Evolutionary conservation across 2,113 vertebrate species (phyloP).

Genomic region (Thamnaconus septentrionalis): DNA sequence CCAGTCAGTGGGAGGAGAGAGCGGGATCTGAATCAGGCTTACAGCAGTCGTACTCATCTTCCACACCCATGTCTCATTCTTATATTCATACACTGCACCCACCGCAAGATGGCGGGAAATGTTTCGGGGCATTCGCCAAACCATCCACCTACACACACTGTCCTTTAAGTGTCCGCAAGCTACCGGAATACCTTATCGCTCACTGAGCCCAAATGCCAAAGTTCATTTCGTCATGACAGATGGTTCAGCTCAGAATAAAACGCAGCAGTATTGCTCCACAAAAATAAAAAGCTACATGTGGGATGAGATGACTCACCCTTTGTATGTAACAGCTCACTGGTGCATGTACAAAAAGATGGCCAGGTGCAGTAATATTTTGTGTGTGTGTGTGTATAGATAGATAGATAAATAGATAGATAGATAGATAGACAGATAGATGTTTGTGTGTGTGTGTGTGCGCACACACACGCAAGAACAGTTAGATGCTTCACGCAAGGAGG

Average conservation of each 20-base stretch:
- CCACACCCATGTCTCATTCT: slow-evolving; percentile 59
- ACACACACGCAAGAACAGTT: too few species aligned
- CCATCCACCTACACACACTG: background rate
- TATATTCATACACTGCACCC: slow-evolving; percentile 37
- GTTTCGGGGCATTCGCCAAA: slow-evolving; percentile 2
- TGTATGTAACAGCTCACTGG: slow-evolving; percentile 32
- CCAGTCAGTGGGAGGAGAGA: slow-evolving; percentile 45
- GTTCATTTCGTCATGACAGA: slow-evolving; percentile 48
- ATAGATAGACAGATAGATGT: too few species aligned
- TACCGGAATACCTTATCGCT: too few species aligned
- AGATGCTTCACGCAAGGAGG: too few species aligned
- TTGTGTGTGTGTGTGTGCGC: too few species aligned
- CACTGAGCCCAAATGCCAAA: slow-evolving; percentile 11
- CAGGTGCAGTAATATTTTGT: background rate
- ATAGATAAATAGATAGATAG: too few species aligned
- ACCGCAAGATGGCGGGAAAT: slow-evolving; percentile 33
- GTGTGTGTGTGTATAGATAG: too few species aligned
- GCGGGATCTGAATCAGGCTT: slow-evolving; percentile 49
- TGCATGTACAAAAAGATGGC: slow-evolving; percentile 25
- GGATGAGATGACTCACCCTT: slow-evolving; percentile 61
- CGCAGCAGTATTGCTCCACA: slow-evolving; percentile 27
- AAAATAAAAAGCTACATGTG: slow-evolving; percentile 48
- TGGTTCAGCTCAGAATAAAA: slow-evolving; percentile 61
- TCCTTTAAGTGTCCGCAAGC: too few species aligned
- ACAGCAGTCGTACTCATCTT: slow-evolving; percentile 40